Evolutionary conservation across 2,888 invertebrate genomes (phyloP), one percentile per base, ranked within the genome.

Genomic region (Aleiodes testaceus): DNA sequence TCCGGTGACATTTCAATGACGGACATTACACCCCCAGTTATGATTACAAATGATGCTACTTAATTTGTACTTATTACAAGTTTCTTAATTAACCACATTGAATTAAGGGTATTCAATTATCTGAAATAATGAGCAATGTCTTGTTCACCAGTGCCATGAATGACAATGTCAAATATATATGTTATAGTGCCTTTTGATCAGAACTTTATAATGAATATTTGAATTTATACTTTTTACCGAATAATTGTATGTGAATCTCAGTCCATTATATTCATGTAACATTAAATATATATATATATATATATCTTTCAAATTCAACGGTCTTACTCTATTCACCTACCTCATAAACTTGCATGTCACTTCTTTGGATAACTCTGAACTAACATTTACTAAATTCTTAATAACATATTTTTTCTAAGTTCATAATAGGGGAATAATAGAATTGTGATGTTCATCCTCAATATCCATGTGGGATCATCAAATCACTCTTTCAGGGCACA

Each of bases 131-230:
- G n/a, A 49, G 50, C 12, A 11, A 67, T 70, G 44, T 70, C 20
- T 65, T 14, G 22, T 66, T n/a, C 55, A 45, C 45, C 61, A 69
- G 74, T 74, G 76, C 72, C 76, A 74, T 76, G 66, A 7, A 36
- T 30, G 45, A 59, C 61, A 11, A 70, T 52, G 45, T 64, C 47
- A 53, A 36, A 50, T 64, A 50, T 64, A 50, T 63, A 52, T 61
- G 12, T 52, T 36, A 36, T 61, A 63, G 70, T 76, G 71, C 69
- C 73, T 76, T 75, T 52, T 30, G 14, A 50, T 47, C 30, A 63
- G 30, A 30, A 26, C 22, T 44, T 22, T 7, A 14, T 26, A 14
- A 49, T 50, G 20, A 64, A n/a, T 26, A 42, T 65, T 26, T 65
- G 9, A 66, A 47, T 66, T 66, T 66, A 14, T 30, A 50, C 26